Base-by-base conservation (phyloP, 2,888 invertebrate genomes). In the Exocentrus adspersus region DNA sequence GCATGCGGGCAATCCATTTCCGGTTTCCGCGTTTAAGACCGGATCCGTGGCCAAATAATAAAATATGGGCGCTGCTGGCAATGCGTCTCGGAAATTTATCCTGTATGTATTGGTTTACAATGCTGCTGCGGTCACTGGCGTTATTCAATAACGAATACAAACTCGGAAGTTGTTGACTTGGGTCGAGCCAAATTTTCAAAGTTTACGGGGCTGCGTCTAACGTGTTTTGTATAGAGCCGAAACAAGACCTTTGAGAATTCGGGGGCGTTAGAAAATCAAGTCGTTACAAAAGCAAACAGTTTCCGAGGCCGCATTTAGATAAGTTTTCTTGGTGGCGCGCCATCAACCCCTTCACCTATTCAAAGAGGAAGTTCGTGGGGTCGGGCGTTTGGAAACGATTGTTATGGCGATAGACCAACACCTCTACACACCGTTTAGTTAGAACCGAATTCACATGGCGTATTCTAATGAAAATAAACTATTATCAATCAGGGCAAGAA, bases 71-170 rank as follows among this genome's bases (percentile, higher is more conserved):
- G 65, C 65, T 71, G 63, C 67, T 52, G 65, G 71, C 69, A 67
- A 73, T 77, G 65, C 73, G 70, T 77, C 75, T 75, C 65, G 64
- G 46, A 67, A 76, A 77, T 73, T 77, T 77, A 78, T 77, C 75
- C 76, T 72, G 70, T 73, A 74, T 73, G 73, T 77, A 78, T 78
- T 75, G 77, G 76, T 77, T 75, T 73, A 76, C 75, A 74, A 77
- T 74, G 71, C 73, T 74, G 71, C 73, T 75, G 74, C 73, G 72
- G 71, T 73, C 74, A 73, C 48, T 62, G 57, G 54, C 64, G 68
- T 67, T 66, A 71, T 71, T 67, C 68, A 69, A 65, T 59, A 65
- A 60, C 53, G 41, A 16, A 42, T 24, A 42, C 53, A 41, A 42
- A 21, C 53, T 53, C 14, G 20, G 21, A 24, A 41, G 53, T 30